phyloP scores from a whole-genome alignment of 2,113 vertebrate genomes.

The Tetrax tetrax region DNA sequence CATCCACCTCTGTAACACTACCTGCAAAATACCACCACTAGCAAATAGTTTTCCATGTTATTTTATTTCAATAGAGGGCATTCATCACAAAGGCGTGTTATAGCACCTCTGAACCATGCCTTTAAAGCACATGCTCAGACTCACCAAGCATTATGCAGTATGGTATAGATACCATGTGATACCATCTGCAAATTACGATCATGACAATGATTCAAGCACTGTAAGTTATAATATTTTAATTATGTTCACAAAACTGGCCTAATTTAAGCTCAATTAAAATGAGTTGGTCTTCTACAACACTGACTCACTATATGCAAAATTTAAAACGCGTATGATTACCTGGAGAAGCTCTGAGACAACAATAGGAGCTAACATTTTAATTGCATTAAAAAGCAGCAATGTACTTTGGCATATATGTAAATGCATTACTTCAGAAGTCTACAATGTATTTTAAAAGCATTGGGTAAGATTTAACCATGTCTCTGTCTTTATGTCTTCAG shows the following conservation, averaged over 20 bases:
- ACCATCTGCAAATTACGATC: background rate
- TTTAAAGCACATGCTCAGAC: background rate
- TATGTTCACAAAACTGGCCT: background rate
- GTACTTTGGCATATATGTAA: background rate
- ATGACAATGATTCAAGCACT: background rate
- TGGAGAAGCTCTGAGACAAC: background rate
- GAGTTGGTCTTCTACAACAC: background rate
- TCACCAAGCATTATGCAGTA: background rate
- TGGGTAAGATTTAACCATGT: background rate
- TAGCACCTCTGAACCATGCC: background rate
- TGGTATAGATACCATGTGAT: background rate
- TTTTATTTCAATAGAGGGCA: background rate
- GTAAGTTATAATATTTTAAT: slow-evolving; percentile 1
- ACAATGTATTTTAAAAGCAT: slow-evolving; percentile 9
- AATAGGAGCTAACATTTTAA: slow-evolving; percentile 21
- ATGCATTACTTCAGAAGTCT: slow-evolving; percentile 27
- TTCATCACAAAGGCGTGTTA: background rate
- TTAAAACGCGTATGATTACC: background rate
- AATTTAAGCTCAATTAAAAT: slow-evolving; percentile 28
- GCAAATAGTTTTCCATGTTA: background rate
- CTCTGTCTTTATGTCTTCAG: background rate
- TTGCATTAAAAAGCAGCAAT: slow-evolving; percentile 1
- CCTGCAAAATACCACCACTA: background rate
- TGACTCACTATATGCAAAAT: background rate
- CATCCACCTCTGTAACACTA: background rate